Evolutionary conservation across 1,140 invertebrate species (phyloP).

Genomic region (Eriocheir sinensis): DNA sequence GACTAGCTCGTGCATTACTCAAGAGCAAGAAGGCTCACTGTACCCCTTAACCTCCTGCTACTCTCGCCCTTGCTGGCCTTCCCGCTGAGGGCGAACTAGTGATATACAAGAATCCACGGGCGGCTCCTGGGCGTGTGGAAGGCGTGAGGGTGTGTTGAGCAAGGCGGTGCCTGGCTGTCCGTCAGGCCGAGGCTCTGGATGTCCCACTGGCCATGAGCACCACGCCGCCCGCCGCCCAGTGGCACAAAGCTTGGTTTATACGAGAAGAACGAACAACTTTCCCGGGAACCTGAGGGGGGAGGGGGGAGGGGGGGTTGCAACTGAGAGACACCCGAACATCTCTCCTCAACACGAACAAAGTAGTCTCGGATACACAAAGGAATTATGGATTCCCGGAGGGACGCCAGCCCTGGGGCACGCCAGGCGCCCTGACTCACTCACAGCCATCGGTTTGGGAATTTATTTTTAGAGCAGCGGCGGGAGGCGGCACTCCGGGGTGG

Average conservation of each 20-base stretch:
- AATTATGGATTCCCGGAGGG: neutral
- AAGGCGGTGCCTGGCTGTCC: no score
- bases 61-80: neutral
- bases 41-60: neutral
- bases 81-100: neutral
- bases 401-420: neutral
- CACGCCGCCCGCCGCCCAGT: neutral
- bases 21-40: neutral
- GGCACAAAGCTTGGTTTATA: neutral
- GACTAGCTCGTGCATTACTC: neutral
- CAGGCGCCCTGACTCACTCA: neutral
- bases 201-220: no score
- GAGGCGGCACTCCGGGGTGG: no score
- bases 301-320: neutral
- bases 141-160: no score
- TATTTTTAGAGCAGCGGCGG: no score
- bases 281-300: no score
- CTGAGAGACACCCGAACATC: no score
- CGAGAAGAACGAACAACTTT: neutral
- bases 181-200: no score
- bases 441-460: no score
- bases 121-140: neutral
- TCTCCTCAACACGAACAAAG: no score
- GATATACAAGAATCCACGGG: neutral
- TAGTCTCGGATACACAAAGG: neutral